Evolutionary conservation across 53 echinoderm and acorn worm species (phyloP).

Genomic region (Echinometra lucunter): DNA sequence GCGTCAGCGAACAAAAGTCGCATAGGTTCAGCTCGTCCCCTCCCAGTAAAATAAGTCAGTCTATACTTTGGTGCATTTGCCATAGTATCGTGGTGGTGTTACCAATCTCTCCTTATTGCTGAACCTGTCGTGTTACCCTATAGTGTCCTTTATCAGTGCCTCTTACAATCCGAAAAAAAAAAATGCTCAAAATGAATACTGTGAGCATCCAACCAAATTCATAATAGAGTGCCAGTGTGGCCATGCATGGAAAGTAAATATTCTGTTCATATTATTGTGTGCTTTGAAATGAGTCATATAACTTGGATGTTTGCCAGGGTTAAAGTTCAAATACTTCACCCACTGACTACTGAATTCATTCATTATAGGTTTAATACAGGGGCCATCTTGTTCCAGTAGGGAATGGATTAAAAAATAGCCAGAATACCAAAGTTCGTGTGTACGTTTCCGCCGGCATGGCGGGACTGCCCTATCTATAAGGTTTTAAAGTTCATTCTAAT

Average conservation of each 20-base stretch:
- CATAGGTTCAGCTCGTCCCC: constrained; percentile 52
- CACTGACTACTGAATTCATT: too few species aligned
- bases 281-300: not conserved
- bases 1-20: constrained; percentile 28
- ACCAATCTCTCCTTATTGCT: not conserved
- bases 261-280: not conserved
- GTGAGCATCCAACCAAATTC: too few species aligned
- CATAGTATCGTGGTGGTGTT: not conserved
- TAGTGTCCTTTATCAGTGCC: not conserved
- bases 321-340: not conserved
- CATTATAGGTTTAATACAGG: too few species aligned
- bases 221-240: too few species aligned
- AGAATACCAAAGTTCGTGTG: not conserved
- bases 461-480: not conserved
- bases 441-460: not conserved
- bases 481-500: too few species aligned
- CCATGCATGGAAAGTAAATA: too few species aligned
- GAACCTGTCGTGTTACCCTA: too few species aligned
- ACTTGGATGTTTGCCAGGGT: not conserved
- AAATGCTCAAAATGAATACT: too few species aligned
- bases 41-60: not conserved
- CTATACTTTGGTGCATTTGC: not conserved
- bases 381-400: too few species aligned
- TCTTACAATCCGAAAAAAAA: too few species aligned
- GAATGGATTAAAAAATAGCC: too few species aligned